Evolutionary conservation across 1,140 invertebrate species (phyloP).

Genomic region (Tetranychus cinnabarinus): DNA sequence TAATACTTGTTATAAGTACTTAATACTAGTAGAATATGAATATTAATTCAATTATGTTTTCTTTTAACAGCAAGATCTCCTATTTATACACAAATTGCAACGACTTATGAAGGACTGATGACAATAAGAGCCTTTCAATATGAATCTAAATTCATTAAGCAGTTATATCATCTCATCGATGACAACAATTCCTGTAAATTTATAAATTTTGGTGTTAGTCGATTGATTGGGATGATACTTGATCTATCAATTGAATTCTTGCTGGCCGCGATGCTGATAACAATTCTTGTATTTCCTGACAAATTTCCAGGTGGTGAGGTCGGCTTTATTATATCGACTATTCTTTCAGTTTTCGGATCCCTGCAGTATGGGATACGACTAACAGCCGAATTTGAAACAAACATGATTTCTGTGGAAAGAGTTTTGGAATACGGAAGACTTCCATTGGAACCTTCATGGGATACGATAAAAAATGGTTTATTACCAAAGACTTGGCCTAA

Average conservation of each 20-base stretch:
- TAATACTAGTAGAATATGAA: too few species aligned
- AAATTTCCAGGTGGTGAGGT: conserved; percentile 33
- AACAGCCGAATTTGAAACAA: conserved; percentile 50
- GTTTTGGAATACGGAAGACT: conserved; percentile 33
- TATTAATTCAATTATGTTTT: not conserved
- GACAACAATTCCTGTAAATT: conserved; percentile 43
- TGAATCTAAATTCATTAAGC: conserved; percentile 49
- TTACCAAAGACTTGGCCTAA: conserved; percentile 32
- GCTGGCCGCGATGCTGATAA: conserved; percentile 27
- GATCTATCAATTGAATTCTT: conserved; percentile 43
- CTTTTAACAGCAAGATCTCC: conserved; percentile 19
- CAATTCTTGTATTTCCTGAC: conserved; percentile 3
- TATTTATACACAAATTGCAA: conserved; percentile 27
- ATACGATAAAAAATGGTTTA: not conserved
- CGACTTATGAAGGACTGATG: conserved; percentile 24
- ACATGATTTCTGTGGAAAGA: conserved; percentile 47
- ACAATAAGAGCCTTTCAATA: conserved; percentile 25
- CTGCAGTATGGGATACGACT: conserved; percentile 61
- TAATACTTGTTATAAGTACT: not conserved
- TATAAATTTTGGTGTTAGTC: conserved; percentile 42
- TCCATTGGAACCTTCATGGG: conserved; percentile 11
- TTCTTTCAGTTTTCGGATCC: conserved; percentile 42
- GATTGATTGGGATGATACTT: conserved; percentile 58
- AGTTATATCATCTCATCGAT: conserved; percentile 50
- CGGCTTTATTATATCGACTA: conserved; percentile 50